Evolutionary conservation across 1,140 invertebrate genomes (phyloP).

Genomic region (Cyclina sinensis): DNA sequence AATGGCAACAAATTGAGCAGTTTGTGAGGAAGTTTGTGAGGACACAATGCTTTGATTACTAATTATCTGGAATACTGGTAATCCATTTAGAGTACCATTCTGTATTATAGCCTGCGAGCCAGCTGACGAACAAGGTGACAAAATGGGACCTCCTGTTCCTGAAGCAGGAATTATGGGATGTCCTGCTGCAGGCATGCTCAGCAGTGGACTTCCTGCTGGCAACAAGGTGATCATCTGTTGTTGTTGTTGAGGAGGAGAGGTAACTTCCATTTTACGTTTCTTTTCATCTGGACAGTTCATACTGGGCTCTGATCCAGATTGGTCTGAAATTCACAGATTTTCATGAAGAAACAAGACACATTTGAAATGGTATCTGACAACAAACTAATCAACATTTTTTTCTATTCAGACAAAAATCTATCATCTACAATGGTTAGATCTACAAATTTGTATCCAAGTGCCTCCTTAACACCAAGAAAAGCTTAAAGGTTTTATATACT

Average conservation of each 20-base stretch:
- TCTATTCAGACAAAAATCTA: no score
- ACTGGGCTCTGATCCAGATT: not conserved
- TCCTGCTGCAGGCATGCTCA: not conserved
- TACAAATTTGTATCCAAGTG: no score
- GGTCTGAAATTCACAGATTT: conserved; percentile 3
- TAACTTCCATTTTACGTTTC: conserved; percentile 31
- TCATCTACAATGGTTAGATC: no score
- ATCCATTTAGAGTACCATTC: conserved; percentile 46
- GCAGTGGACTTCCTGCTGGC: conserved; percentile 28
- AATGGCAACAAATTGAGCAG: conserved; percentile 55
- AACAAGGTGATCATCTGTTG: conserved; percentile 41
- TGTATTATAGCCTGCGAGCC: conserved; percentile 47
- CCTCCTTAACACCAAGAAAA: no score
- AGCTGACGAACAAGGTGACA: not conserved
- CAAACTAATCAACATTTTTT: no score
- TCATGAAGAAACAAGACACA: no score
- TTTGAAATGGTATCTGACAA: no score
- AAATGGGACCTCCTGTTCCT: conserved; percentile 18
- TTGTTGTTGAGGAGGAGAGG: not conserved
- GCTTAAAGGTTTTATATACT: no score
- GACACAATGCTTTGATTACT: conserved; percentile 29
- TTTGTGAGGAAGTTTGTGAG: not conserved
- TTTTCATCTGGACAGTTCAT: conserved; percentile 43
- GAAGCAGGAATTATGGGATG: conserved; percentile 34
- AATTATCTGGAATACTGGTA: conserved; percentile 58